Evolutionary conservation across 2,113 vertebrate genomes (phyloP), one percentile per base, ranked within the genome.

Genomic region (Lasiurus cinereus): DNA sequence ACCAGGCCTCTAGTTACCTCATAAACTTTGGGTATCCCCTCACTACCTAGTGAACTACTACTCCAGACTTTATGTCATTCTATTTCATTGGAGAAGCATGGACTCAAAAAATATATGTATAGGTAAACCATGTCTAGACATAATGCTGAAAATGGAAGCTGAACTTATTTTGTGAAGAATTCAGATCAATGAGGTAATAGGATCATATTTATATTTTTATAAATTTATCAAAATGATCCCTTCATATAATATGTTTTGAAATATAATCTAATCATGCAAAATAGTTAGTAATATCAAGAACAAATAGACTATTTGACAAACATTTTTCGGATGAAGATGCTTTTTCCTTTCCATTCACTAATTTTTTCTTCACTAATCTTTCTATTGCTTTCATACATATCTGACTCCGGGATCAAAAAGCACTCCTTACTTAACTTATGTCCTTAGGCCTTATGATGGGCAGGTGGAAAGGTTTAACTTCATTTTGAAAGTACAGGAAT

Each of bases 401-500:
- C 31, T 54, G 54, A 78, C 89, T 84, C 67, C 54, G 29, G 22
- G n/a, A 43, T 67, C 19, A 39, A 59, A 80, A 59, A 64, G 39
- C 11, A 59, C 6, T 46, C 22, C 5, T 87, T 84, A 43, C 8
- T 87, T 80, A 56, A 90, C 27, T n/a, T 31, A 46, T 1, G 16
- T 19, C 50, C 15, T 88, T 59, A 43, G 10, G 16, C 19, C 16
- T 73, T 54, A 39, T 59, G 66, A 80, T 76, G 64, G 48, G 31
- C 54, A 84, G 4, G 8, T 50, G 10, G 22, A 82, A 90, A 93
- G 13, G 7, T 69, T 56, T 16, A 77, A 52, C 43, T 54, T 82
- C 4, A 77, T 22, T 83, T 79, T 85, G 77, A 94, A 90, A 69
- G 77, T 67, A 92, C 8, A 93, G 39, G 91, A 92, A 67, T 70